These are phyloP conservation scores for Macrotus californicus DNA, from an alignment of 2,113 vertebrate genomes.

Conservation along the genomic window DNA sequence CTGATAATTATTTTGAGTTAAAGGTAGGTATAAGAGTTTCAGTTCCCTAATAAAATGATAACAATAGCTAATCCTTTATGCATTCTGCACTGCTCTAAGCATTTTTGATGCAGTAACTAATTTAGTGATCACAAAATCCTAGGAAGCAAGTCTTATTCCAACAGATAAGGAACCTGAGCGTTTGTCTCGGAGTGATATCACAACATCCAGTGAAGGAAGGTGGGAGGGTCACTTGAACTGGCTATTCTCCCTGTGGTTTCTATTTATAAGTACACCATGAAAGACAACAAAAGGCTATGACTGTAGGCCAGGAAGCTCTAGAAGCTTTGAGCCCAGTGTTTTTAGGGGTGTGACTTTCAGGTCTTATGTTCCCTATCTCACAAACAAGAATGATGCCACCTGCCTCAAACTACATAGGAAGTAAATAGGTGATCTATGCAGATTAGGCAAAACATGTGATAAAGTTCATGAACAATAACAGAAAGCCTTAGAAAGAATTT, in stretches of 20 bases:
- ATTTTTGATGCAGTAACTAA: neutral
- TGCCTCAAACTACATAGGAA: neutral
- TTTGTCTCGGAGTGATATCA: neutral
- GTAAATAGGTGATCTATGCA: neutral
- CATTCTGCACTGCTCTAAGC: neutral
- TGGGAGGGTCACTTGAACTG: neutral
- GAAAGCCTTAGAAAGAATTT: neutral
- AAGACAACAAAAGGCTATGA: neutral
- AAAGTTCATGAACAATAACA: neutral
- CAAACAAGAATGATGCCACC: neutral
- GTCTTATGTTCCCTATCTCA: neutral
- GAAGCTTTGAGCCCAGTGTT: neutral
- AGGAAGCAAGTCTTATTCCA: neutral
- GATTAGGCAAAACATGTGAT: neutral
- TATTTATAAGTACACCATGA: neutral
- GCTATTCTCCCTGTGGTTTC: neutral
- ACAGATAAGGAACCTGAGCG: neutral
- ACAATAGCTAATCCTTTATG: neutral
- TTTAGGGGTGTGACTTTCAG: neutral
- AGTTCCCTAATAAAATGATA: neutral
- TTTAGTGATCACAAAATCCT: neutral
- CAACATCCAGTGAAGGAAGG: neutral
- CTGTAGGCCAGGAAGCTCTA: neutral
- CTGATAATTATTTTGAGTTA: neutral
- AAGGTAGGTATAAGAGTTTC: neutral